These are phyloP conservation scores for Argentina silus DNA, from an alignment of 2,797 vertebrate genomes.

Conservation along the genomic window DNA sequence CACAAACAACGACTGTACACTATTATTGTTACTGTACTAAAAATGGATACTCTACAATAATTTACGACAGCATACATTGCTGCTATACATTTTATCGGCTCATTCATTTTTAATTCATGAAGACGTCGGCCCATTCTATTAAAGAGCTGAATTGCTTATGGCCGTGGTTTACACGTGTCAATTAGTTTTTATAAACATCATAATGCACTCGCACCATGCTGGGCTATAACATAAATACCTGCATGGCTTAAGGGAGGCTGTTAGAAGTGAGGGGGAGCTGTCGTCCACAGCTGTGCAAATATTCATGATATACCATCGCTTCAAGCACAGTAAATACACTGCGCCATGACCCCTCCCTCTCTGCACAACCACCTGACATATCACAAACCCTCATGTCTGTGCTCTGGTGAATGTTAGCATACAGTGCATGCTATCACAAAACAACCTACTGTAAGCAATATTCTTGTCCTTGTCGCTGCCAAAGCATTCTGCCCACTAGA, in stretches of 20 bases:
- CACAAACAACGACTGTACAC: neutral
- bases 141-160: neutral
- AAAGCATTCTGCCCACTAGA: constrained; percentile 23
- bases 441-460: constrained; percentile 30
- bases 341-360: neutral
- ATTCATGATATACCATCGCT: neutral
- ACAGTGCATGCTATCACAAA: constrained; percentile 20
- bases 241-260: neutral
- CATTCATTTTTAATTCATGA: neutral
- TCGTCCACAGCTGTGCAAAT: neutral
- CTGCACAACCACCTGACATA: neutral
- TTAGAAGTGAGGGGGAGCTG: neutral
- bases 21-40: neutral
- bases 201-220: neutral
- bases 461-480: constrained; percentile 31
- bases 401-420: constrained; percentile 19
- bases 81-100: too few species aligned
- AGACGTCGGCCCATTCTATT: neutral
- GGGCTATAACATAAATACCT: neutral
- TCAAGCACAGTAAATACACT: constrained; percentile 3
- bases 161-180: neutral
- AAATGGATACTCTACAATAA: too few species aligned
- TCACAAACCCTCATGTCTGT: constrained; percentile 26
- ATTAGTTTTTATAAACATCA: neutral
- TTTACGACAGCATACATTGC: neutral